Evolutionary conservation across 2,113 vertebrate genomes (phyloP).

Genomic region (Sakesphorus luctuosus): DNA sequence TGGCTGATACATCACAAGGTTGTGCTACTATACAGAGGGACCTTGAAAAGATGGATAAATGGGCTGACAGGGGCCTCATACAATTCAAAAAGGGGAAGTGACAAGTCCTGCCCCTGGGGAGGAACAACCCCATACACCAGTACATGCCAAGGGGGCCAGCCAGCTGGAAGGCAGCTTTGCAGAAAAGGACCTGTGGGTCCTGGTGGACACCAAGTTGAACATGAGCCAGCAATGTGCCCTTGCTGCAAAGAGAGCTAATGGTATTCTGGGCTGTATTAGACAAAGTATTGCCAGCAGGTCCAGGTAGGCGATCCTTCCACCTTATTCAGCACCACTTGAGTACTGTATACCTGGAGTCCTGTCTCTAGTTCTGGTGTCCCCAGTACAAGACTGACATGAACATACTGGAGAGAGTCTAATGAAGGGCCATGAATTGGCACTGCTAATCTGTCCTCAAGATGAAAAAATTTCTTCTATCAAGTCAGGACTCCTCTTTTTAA

Average conservation of each 20-base stretch:
- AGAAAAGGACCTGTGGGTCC: background rate
- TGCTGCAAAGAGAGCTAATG: background rate
- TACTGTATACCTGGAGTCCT: background rate
- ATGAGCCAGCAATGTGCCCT: background rate
- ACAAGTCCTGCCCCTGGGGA: background rate
- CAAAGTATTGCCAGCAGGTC: background rate
- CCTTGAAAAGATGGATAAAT: background rate
- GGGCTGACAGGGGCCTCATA: background rate
- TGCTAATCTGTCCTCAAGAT: background rate
- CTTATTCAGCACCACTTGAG: background rate
- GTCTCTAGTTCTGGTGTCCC: background rate
- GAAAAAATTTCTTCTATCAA: background rate
- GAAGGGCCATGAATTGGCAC: background rate
- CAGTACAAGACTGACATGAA: background rate
- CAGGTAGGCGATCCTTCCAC: background rate
- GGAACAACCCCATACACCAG: background rate
- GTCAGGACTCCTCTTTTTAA: background rate
- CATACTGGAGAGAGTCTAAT: background rate
- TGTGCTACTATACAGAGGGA: background rate
- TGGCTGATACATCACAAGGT: background rate
- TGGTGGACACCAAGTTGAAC: background rate
- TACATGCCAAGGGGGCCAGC: background rate
- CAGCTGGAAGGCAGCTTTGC: background rate
- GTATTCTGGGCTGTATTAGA: background rate
- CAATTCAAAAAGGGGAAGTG: background rate